phyloP scores from a whole-genome alignment of 2,888 invertebrate genomes.

The Lasioglossum villosulum region DNA sequence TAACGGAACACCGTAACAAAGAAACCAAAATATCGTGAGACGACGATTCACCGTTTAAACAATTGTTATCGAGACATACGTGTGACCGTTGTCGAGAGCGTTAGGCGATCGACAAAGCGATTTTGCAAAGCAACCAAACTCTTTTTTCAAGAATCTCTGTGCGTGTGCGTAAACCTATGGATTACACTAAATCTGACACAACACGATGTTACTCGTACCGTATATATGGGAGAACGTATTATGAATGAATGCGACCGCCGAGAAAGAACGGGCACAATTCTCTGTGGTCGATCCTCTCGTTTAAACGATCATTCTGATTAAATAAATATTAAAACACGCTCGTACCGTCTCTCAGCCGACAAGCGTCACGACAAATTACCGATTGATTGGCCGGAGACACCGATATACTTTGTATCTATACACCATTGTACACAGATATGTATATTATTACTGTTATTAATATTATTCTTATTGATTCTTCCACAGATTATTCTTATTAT shows the following conservation, averaged over 20 bases:
- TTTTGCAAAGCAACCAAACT: slow-evolving; percentile 61
- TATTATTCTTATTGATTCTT: slow-evolving; percentile 61
- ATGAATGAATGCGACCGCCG: background rate
- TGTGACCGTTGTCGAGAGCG: slow-evolving; percentile 55
- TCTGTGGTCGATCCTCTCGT: slow-evolving; percentile 10
- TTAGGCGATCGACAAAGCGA: slow-evolving; percentile 53
- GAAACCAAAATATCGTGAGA: background rate
- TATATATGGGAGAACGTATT: background rate
- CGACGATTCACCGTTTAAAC: slow-evolving; percentile 50
- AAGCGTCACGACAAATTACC: slow-evolving; percentile 31
- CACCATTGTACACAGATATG: slow-evolving; percentile 67
- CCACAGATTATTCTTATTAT: slow-evolving; percentile 59
- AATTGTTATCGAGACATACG: slow-evolving; percentile 59
- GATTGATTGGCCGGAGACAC: slow-evolving; percentile 48
- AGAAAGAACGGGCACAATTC: background rate
- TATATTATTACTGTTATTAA: slow-evolving; percentile 68
- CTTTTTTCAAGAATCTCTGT: slow-evolving; percentile 68
- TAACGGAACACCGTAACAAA: background rate
- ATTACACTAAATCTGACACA: background rate
- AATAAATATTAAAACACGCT: slow-evolving; percentile 41
- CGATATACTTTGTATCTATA: slow-evolving; percentile 61
- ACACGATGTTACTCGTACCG: slow-evolving; percentile 54
- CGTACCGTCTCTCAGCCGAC: slow-evolving; percentile 50
- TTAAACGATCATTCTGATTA: slow-evolving; percentile 44
- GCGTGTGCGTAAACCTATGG: slow-evolving; percentile 52